Evolutionary conservation across 2,888 invertebrate species (phyloP).

Genomic region (Eristalis intricaria): DNA sequence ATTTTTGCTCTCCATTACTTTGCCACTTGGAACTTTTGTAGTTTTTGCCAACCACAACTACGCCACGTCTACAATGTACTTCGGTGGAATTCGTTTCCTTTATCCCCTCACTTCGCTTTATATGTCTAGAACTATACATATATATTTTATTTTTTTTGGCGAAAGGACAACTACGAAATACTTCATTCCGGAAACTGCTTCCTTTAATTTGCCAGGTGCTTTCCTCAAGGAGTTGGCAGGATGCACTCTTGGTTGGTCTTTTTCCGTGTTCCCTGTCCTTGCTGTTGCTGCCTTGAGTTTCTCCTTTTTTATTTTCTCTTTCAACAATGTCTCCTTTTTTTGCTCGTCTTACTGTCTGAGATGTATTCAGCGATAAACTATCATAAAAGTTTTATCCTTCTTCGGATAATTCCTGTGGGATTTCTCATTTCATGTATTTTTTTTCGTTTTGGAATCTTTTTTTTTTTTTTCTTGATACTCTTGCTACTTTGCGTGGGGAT

Average conservation of each 20-base stretch:
- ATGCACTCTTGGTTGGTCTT: conserved; percentile 66
- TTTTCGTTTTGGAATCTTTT: conserved; percentile 16
- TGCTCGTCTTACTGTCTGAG: conserved; percentile 26
- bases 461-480: not conserved
- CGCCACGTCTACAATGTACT: conserved; percentile 52
- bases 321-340: conserved; percentile 9
- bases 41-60: conserved; percentile 62
- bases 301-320: conserved; percentile 5
- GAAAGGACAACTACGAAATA: conserved; percentile 67
- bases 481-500: conserved; percentile 45
- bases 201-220: conserved; percentile 72
- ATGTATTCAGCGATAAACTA: conserved; percentile 69
- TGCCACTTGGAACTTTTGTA: conserved; percentile 44
- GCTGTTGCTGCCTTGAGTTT: not conserved
- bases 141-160: conserved; percentile 21
- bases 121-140: not conserved
- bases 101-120: conserved; percentile 4
- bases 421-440: conserved; percentile 46
- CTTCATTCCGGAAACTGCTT: conserved; percentile 71
- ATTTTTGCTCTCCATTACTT: conserved; percentile 28
- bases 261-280: conserved; percentile 38
- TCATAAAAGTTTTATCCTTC: conserved; percentile 71
- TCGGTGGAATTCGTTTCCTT: conserved; percentile 55
- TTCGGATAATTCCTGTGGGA: conserved; percentile 70
- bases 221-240: conserved; percentile 70